phyloP scores from a whole-genome alignment of 2,888 invertebrate species.

The Orchesellides sinensis region DNA sequence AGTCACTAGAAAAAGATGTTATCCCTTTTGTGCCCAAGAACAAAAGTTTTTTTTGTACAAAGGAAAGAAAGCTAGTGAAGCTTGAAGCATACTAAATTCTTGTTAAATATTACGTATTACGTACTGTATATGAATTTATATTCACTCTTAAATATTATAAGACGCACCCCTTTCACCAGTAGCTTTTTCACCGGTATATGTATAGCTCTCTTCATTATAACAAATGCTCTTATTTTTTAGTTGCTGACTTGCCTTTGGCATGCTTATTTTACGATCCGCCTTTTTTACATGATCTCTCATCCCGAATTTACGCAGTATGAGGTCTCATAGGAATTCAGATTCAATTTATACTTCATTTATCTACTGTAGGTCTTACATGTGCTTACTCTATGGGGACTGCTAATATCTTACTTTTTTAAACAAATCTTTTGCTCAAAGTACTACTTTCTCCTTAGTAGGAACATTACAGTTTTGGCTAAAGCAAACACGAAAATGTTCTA shows the following conservation, averaged over 20 bases:
- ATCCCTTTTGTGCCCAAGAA: not conserved
- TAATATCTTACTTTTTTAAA: constrained; percentile 7
- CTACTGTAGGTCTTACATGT: constrained; percentile 26
- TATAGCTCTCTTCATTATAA: constrained; percentile 55
- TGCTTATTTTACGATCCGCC: constrained; percentile 25
- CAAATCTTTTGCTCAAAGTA: too few species aligned
- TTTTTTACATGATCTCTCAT: constrained; percentile 18
- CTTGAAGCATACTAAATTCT: not conserved
- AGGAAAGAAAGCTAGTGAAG: not conserved
- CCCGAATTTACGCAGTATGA: constrained; percentile 27
- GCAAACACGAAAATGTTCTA: too few species aligned
- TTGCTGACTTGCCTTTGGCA: constrained; percentile 60
- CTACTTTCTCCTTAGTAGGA: constrained; percentile 26
- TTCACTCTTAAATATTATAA: not conserved
- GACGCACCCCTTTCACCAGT: constrained; percentile 3
- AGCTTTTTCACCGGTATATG: constrained; percentile 20
- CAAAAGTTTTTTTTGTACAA: not conserved
- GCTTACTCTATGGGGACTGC: constrained; percentile 14
- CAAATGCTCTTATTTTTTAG: constrained; percentile 22
- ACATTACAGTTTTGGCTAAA: too few species aligned
- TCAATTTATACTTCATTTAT: constrained; percentile 70
- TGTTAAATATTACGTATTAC: constrained; percentile 10
- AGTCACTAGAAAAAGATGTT: too few species aligned
- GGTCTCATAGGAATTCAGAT: constrained; percentile 66
- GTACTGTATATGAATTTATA: constrained; percentile 8